Evolutionary conservation across 2,113 vertebrate genomes (phyloP), one percentile per base, ranked within the genome.

Genomic region (Ursus arctos): DNA sequence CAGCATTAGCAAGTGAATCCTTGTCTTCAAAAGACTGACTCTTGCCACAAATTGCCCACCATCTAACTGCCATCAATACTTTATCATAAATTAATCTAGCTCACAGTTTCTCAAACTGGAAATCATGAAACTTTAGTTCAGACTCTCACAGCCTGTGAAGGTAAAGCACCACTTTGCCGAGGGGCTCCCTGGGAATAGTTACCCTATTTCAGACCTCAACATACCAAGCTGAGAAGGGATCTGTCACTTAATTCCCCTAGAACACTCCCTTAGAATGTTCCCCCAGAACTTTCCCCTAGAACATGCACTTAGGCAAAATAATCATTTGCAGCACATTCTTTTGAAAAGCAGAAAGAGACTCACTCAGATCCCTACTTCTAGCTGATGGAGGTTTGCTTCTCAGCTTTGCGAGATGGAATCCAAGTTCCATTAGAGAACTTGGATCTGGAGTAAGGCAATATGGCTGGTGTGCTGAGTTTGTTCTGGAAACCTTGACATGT

Each of bases 101-200:
- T 91, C 59, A 33, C 6, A 49, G 28, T 15, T 94, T 95, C 49
- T 82, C 28, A 40, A 74, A 36, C n/a, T 61, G 11, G 2, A 53
- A 55, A 47, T 72, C 16, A 18, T 7, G 63, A 86, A 93, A 36
- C 63, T 71, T 81, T 33, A 77, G 4, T 18, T 26, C 2, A 0
- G 26, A 22, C 5, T 36, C 10, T 53, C 47, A 40, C 3, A 51
- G 1, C 43, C 18, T 53, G 0, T 7, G 4, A 0, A 51, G 8
- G 1, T 13, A 14, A 24, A 63, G 4, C 13, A 63, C 31, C 33
- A 11, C 61, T 57, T 87, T 69, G 5, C 40, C 11, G 16, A 77
- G 15, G 4, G 6, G 12, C 4, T 84, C 26, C 76, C n/a, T 43
- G n/a, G 53, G 13, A 89, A 15, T 11, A 59, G 1, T n/a, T 13